Base-by-base conservation (phyloP, 2,888 invertebrate genomes). In the Trachelus tabidus region DNA sequence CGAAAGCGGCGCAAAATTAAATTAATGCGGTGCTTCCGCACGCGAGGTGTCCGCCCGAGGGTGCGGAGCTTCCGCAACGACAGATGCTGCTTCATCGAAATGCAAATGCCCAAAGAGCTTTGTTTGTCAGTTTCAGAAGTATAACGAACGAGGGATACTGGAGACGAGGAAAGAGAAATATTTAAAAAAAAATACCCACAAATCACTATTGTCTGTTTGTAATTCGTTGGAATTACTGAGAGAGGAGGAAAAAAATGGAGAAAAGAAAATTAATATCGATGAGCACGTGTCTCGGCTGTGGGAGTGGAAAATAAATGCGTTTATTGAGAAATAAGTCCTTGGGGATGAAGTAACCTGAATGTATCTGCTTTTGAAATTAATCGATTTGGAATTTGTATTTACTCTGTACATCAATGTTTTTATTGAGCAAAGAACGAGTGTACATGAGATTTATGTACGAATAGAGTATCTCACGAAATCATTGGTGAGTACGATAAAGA, bases 261-360 rank as follows among this genome's bases (percentile, higher is more conserved):
- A 56, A 56, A 23, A 34, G 34, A 56, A 56, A 56, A 23, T 6
- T 40, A 56, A 56, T 56, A 56, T 56, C 56, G 56, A 56, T 56
- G 23, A 56, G 56, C 23, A 15, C 56, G 56, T 56, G 56, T 23
- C 56, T 56, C 23, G 56, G 56, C 56, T 23, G 23, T 56, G 56
- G 23, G 2, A 56, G 23, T 15, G 56, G 75, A 69, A 81, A 77
- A 73, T 69, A 73, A 34, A 34, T 37, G n/a, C 40, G 69, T 68
- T 56, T 81, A 73, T 30, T 56, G 76, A 80, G 75, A 75, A 69
- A 40, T 15, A 40, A 40, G 15, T 40, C 15, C 15, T 6, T 40
- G 4, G 40, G 15, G 40, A 15, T 2, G 15, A 15, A 40, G 40
- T 6, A 40, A 15, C 15, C 15, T 15, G 15, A 40, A 40, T 15